Percentiles rank a stretch among this genome's conserved stretches.
Conservation (phyloP, 1,140 invertebrate genomes). For the Bombus waltoni region DNA sequence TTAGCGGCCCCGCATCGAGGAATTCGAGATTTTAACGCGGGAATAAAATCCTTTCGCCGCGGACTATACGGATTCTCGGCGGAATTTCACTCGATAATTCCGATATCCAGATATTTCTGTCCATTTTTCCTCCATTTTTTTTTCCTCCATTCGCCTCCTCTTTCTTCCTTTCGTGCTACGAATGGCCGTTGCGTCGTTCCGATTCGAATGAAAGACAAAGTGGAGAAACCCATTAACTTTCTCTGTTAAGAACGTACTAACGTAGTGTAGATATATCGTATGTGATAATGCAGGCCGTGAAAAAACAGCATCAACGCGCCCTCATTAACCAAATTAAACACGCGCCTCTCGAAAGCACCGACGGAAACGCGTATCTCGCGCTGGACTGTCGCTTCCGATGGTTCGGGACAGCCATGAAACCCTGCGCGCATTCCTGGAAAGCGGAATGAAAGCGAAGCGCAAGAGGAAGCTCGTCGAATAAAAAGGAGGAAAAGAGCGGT, state of each 20-base stretch:
- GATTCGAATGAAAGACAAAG: not conserved
- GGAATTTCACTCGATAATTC: slow-evolving; percentile 17
- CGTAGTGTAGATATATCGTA: too few species aligned
- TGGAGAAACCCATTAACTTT: too few species aligned
- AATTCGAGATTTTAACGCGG: slow-evolving; percentile 12
- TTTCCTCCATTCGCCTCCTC: too few species aligned
- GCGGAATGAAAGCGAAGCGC: not conserved
- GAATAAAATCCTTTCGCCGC: slow-evolving; percentile 2
- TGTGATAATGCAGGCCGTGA: too few species aligned
- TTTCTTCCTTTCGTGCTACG: not conserved
- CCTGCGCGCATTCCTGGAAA: not conserved
- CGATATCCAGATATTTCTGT: not conserved
- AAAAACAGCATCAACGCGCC: too few species aligned
- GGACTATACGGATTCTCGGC: not conserved
- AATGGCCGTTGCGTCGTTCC: not conserved
- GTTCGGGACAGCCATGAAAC: too few species aligned
- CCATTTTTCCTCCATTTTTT: too few species aligned
- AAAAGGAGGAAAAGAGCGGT: not conserved
- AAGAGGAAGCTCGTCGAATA: not conserved
- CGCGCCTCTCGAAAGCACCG: too few species aligned
- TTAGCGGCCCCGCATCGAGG: slow-evolving; percentile 1
- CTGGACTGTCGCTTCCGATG: too few species aligned
- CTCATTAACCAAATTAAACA: too few species aligned
- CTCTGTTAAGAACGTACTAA: too few species aligned
- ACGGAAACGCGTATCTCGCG: too few species aligned